Evolutionary conservation across 2,113 vertebrate genomes (phyloP).

Genomic region (Potamarius usumacintae): DNA sequence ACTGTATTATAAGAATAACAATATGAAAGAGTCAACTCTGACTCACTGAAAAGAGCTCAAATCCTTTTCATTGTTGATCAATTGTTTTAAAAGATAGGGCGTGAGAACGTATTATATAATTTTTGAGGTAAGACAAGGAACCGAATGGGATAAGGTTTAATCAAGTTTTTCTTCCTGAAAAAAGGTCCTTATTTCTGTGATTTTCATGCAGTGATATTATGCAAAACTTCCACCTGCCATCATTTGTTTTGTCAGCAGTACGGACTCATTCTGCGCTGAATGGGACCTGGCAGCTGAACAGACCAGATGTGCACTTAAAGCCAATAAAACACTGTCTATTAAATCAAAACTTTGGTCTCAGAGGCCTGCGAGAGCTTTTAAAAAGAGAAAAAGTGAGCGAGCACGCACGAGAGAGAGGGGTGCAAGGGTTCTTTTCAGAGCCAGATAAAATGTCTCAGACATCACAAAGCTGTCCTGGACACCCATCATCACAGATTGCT

Average conservation of each 20-base stretch:
- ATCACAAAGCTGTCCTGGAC: background rate
- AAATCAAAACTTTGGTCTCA: background rate
- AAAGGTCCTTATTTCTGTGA: background rate
- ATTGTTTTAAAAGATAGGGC: background rate
- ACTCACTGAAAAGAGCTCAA: background rate
- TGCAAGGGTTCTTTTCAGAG: background rate
- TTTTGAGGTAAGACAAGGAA: background rate
- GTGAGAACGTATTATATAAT: background rate
- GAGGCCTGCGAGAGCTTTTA: background rate
- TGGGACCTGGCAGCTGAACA: background rate
- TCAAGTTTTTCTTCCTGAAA: background rate
- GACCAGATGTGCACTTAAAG: constrained; percentile 13
- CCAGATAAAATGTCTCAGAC: background rate
- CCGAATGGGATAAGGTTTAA: background rate
- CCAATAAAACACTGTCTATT: constrained; percentile 1
- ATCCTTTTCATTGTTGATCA: background rate
- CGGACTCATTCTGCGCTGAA: background rate
- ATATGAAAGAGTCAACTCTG: background rate
- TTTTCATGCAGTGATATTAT: background rate
- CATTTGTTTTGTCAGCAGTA: background rate
- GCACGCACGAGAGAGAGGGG: background rate
- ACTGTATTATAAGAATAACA: no score
- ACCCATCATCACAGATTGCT: background rate
- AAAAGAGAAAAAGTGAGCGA: background rate
- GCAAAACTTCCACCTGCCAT: constrained; percentile 29